Evolutionary conservation across 2,797 vertebrate species (phyloP).

Genomic region (Tamandua tetradactyla): DNA sequence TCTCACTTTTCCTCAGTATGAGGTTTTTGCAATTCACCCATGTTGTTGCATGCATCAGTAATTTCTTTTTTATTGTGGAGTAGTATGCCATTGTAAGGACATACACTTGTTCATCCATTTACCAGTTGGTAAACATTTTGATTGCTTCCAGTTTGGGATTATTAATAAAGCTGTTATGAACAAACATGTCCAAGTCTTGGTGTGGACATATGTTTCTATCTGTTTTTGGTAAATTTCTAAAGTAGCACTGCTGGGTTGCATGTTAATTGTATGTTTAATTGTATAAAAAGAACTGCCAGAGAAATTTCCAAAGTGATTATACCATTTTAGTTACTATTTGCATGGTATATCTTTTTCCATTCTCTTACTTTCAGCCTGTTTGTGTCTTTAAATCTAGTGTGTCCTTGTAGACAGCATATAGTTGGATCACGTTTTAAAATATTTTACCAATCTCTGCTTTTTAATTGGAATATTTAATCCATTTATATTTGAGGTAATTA

Average conservation of each 20-base stretch:
- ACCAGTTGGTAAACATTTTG: constrained; percentile 3
- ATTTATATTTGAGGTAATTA: constrained; percentile 10
- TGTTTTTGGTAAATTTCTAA: constrained; percentile 5
- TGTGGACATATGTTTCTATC: neutral
- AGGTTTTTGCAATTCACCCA: constrained; percentile 32
- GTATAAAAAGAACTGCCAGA: neutral
- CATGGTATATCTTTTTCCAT: neutral
- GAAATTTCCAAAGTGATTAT: constrained; percentile 19
- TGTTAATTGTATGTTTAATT: constrained; percentile 25
- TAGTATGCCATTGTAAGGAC: neutral
- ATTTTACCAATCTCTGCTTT: constrained; percentile 14
- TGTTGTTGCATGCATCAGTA: neutral
- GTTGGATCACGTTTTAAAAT: neutral
- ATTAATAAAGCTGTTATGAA: constrained; percentile 28
- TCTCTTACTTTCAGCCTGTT: too few relatives aligned
- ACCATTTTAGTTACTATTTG: constrained; percentile 1
- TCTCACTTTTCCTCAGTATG: constrained; percentile 14
- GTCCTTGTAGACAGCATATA: neutral
- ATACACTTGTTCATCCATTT: neutral
- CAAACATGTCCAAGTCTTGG: neutral
- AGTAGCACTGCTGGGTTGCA: neutral
- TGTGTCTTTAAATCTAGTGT: too few relatives aligned
- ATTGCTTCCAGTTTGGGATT: constrained; percentile 10
- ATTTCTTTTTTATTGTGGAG: neutral
- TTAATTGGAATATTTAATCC: constrained; percentile 7